Conservation (phyloP, 2,888 invertebrate species). For the Trachelus troglodyta region DNA sequence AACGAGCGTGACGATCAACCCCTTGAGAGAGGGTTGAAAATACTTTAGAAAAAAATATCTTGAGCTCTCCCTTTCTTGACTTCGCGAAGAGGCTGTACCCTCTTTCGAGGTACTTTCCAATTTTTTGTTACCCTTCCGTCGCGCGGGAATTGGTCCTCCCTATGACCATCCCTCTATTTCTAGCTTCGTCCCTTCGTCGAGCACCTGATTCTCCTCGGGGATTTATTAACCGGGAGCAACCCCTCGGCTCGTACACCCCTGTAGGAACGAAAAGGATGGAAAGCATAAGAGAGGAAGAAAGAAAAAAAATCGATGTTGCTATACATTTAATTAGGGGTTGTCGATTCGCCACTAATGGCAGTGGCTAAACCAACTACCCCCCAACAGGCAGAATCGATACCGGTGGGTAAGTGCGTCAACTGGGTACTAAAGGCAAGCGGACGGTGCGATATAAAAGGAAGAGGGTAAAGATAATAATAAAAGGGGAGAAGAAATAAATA, state of each 20-base stretch:
- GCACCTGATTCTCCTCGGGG: slow-evolving; percentile 5
- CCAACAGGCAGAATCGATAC: neutral
- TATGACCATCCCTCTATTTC: neutral
- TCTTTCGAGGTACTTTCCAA: neutral
- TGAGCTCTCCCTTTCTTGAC: neutral
- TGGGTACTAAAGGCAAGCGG: neutral
- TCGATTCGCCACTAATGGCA: neutral
- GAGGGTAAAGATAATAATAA: neutral
- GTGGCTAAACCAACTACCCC: neutral
- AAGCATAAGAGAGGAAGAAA: neutral
- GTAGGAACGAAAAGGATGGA: neutral
- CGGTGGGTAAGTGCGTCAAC: neutral
- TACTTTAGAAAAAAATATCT: neutral
- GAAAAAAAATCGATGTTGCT: neutral
- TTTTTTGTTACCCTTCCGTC: neutral
- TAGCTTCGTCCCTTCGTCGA: neutral
- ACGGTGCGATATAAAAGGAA: neutral
- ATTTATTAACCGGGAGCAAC: slow-evolving; percentile 11
- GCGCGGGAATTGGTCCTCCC: neutral
- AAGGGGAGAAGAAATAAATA: slow-evolving; percentile 1
- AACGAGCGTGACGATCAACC: neutral
- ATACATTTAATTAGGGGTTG: neutral
- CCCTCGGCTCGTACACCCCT: slow-evolving; percentile 11
- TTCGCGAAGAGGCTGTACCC: neutral
- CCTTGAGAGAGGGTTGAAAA: neutral